Percentiles rank a stretch among this genome's conserved stretches.
Evolutionary conservation across 2,797 vertebrate genomes (phyloP).

Genomic region (Orientallactaga sibirica): DNA sequence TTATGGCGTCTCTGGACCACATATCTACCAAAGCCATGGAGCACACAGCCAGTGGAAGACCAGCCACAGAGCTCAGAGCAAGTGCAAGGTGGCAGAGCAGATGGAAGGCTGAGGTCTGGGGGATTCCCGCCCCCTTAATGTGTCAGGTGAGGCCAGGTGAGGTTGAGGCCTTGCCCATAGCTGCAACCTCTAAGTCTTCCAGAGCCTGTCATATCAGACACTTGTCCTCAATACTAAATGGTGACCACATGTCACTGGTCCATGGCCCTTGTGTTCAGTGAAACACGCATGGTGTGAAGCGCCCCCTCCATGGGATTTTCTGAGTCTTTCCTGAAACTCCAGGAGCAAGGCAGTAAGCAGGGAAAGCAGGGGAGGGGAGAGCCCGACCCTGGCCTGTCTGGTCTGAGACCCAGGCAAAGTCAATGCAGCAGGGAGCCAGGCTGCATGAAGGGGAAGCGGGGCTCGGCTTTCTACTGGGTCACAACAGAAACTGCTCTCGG

Average conservation of each 20-base stretch:
- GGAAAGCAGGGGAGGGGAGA: too few species aligned
- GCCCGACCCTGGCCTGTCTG: fast-evolving
- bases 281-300: fast-evolving
- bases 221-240: neutral
- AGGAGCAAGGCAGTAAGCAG: neutral
- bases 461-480: neutral
- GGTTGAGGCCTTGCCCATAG: neutral
- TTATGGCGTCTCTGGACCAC: neutral
- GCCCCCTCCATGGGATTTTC: too few species aligned
- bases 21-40: neutral
- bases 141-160: neutral
- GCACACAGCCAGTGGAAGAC: fast-evolving
- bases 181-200: too few species aligned
- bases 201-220: neutral
- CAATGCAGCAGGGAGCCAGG: neutral
- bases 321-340: neutral
- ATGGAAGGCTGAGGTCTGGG: fast-evolving
- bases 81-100: fast-evolving
- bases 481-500: too few species aligned
- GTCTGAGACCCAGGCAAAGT: fast-evolving
- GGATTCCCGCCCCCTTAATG: fast-evolving
- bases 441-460: fast-evolving
- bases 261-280: fast-evolving
- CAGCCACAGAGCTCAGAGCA: fast-evolving
- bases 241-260: fast-evolving